Percentiles rank a stretch among this genome's conserved stretches.
Conservation (phyloP, 2,888 invertebrate genomes). For the Limnephilus lunatus region DNA sequence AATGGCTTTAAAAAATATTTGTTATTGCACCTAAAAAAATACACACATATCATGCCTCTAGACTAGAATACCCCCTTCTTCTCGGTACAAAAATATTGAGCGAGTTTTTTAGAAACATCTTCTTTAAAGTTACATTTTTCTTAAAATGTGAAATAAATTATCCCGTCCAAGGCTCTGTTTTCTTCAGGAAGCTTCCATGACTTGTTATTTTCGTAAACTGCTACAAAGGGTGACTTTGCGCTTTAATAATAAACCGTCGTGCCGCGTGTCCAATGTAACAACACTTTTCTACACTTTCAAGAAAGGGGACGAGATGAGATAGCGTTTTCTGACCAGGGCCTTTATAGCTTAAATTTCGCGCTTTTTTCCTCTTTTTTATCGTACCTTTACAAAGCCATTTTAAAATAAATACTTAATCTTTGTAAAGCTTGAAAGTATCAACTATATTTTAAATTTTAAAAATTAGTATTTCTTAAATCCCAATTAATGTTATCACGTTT, state of each 20-base stretch:
- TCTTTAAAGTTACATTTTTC: neutral
- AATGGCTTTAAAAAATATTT: too few species aligned
- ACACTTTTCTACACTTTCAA: neutral
- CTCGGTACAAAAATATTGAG: neutral
- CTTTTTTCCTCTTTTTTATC: neutral
- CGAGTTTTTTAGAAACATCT: neutral
- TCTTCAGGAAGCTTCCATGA: neutral
- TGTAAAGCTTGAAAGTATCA: neutral
- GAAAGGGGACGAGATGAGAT: neutral
- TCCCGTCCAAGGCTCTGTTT: neutral
- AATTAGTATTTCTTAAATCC: too few species aligned
- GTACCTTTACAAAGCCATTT: neutral
- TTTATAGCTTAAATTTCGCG: neutral
- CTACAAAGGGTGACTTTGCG: slow-evolving; percentile 8
- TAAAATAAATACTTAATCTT: neutral
- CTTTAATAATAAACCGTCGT: slow-evolving; percentile 6
- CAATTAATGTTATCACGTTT: too few species aligned
- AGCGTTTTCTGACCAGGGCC: neutral
- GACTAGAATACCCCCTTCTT: too few species aligned
- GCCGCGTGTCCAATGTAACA: neutral
- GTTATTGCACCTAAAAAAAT: too few species aligned
- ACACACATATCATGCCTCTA: too few species aligned
- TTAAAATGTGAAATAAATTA: neutral
- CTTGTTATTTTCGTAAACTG: slow-evolving; percentile 13
- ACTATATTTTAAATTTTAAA: too few species aligned